Percentiles rank a stretch among this genome's conserved stretches.
These are phyloP conservation scores for Tylochromis polylepis DNA, from an alignment of 2,113 vertebrate species.

Conservation along the genomic window DNA sequence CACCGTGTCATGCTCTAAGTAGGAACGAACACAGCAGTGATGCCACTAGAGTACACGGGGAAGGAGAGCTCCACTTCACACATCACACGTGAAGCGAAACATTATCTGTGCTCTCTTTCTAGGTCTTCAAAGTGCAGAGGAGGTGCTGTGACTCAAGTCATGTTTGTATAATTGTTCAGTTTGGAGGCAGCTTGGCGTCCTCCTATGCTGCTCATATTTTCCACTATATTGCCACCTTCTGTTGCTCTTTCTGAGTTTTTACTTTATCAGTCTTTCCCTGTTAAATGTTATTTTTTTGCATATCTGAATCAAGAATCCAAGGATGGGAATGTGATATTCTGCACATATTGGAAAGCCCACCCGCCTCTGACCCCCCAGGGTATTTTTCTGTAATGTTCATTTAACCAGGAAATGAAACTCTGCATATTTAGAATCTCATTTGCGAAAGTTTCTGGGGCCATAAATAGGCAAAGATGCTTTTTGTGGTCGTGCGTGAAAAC, in stretches of 20 bases:
- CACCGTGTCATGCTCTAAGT: conserved; percentile 75
- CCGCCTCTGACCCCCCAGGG: not conserved
- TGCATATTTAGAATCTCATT: not conserved
- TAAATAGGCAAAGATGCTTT: not conserved
- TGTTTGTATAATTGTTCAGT: not conserved
- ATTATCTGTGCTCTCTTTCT: not conserved
- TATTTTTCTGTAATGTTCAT: not conserved
- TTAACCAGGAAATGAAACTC: not conserved
- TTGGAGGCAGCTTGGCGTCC: not conserved
- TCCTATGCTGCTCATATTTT: not conserved
- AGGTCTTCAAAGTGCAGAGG: not conserved
- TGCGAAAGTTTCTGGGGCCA: not conserved
- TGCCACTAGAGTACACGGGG: conserved; percentile 86
- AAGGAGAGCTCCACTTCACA: conserved; percentile 83
- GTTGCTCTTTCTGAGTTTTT: not conserved
- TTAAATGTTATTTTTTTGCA: not conserved
- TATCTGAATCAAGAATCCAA: not conserved
- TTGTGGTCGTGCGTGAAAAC: not conserved
- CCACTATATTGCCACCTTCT: not conserved
- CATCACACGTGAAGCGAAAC: conserved; percentile 60
- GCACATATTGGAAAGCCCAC: not conserved
- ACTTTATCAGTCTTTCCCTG: not conserved
- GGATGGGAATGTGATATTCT: not conserved
- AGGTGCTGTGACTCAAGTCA: not conserved
- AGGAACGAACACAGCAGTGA: conserved; percentile 87